These are phyloP conservation scores for Drosophila nikananu DNA, from an alignment of 1,140 invertebrate genomes.

Conservation along the genomic window DNA sequence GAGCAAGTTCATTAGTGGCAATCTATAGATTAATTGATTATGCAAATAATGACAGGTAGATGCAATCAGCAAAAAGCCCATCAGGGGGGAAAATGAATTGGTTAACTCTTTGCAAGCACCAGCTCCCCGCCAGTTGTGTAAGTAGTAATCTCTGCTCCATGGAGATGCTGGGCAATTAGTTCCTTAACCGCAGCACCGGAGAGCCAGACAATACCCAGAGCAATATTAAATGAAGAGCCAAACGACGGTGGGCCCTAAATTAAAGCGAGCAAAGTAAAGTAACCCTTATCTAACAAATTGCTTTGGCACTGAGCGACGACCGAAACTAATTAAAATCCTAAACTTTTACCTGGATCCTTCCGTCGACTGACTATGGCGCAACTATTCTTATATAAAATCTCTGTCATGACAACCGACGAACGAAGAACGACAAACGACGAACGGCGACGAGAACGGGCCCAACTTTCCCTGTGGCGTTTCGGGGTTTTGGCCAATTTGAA, in stretches of 20 bases:
- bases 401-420: constrained; percentile 39
- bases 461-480: constrained; percentile 33
- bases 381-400: constrained; percentile 51
- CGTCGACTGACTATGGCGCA: constrained; percentile 17
- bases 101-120: neutral
- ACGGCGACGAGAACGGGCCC: constrained; percentile 22
- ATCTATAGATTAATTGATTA: constrained; percentile 19
- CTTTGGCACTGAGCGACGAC: constrained; percentile 51
- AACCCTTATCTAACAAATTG: constrained; percentile 52
- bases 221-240: constrained; percentile 11
- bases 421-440: constrained; percentile 7
- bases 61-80: constrained; percentile 11
- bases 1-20: constrained; percentile 35
- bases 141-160: neutral
- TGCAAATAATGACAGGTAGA: constrained; percentile 16
- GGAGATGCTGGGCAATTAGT: constrained; percentile 23
- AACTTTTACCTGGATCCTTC: constrained; percentile 53
- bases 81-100: neutral
- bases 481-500: constrained; percentile 43
- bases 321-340: constrained; percentile 59
- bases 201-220: constrained; percentile 1
- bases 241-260: constrained; percentile 26
- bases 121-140: neutral
- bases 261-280: constrained; percentile 30
- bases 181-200: neutral